Evolutionary conservation across 1,140 invertebrate genomes (phyloP).

Genomic region (Amyelois transitella): DNA sequence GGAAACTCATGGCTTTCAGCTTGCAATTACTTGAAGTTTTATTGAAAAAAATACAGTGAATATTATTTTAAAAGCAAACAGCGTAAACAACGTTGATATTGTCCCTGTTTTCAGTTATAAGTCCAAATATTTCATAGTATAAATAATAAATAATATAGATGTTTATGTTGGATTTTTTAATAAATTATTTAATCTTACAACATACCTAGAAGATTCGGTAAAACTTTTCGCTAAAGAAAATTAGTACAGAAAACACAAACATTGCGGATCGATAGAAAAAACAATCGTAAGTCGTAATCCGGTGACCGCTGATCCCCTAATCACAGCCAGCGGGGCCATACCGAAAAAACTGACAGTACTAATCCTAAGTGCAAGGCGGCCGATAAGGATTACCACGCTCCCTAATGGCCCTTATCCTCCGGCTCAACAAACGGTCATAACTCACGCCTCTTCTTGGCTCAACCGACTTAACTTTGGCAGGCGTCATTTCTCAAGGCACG

Average conservation of each 20-base stretch:
- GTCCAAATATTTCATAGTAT: too few relatives aligned
- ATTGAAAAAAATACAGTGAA: too few relatives aligned
- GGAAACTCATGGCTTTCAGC: neutral
- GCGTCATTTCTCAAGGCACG: conserved; percentile 71
- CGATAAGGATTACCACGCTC: conserved; percentile 67
- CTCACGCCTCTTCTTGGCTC: conserved; percentile 58
- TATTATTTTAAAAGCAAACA: too few relatives aligned
- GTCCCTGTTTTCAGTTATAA: too few relatives aligned
- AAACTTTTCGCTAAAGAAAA: too few relatives aligned
- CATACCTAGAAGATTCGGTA: too few relatives aligned
- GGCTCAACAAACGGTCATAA: conserved; percentile 69
- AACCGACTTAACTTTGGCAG: conserved; percentile 73
- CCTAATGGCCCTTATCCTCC: conserved; percentile 70
- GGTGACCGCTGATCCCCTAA: conserved; percentile 47
- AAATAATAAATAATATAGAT: too few relatives aligned
- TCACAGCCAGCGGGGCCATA: conserved; percentile 53
- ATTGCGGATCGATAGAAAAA: neutral
- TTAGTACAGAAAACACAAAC: neutral
- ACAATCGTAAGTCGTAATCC: neutral
- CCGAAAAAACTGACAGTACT: conserved; percentile 69
- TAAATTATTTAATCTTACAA: too few relatives aligned
- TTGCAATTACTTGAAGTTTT: too few relatives aligned
- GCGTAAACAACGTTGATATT: too few relatives aligned
- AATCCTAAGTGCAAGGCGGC: conserved; percentile 72
- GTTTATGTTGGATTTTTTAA: too few relatives aligned